phyloP scores from a whole-genome alignment of 2,888 invertebrate genomes.

The Lobophora halterata region DNA sequence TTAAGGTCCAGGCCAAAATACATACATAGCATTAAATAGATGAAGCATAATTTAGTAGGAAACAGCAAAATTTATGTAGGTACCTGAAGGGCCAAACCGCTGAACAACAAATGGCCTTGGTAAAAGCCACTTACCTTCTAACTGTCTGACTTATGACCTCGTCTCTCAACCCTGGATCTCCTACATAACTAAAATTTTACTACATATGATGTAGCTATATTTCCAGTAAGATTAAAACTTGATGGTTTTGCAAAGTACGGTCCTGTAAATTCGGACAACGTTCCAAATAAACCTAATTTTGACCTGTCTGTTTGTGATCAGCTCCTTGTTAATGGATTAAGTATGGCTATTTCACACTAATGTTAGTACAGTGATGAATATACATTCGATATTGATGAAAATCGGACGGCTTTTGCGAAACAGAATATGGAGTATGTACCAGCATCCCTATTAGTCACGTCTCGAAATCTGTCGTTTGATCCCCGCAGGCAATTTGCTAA shows the following conservation, averaged over 20 bases:
- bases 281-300: too few species aligned
- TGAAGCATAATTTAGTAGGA: conserved; percentile 33
- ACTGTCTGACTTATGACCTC: conserved; percentile 47
- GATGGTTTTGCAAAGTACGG: conserved; percentile 15
- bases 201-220: conserved; percentile 24
- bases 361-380: too few species aligned
- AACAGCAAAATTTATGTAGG: conserved; percentile 43
- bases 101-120: conserved; percentile 46
- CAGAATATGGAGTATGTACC: too few species aligned
- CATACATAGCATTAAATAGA: conserved; percentile 27
- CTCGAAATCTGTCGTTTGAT: conserved; percentile 10
- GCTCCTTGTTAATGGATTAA: too few species aligned
- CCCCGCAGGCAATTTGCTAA: conserved; percentile 22
- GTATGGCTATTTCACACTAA: too few species aligned
- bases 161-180: conserved; percentile 37
- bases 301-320: too few species aligned
- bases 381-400: too few species aligned
- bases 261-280: too few species aligned
- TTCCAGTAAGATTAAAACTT: conserved; percentile 25
- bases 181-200: conserved; percentile 33
- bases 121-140: conserved; percentile 48
- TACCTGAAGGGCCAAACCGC: conserved; percentile 43
- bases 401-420: too few species aligned
- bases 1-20: conserved; percentile 10
- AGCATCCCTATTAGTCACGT: conserved; percentile 1